Conservation (phyloP, 2,888 invertebrate genomes). For the Caenorhabditis drosophilae region DNA sequence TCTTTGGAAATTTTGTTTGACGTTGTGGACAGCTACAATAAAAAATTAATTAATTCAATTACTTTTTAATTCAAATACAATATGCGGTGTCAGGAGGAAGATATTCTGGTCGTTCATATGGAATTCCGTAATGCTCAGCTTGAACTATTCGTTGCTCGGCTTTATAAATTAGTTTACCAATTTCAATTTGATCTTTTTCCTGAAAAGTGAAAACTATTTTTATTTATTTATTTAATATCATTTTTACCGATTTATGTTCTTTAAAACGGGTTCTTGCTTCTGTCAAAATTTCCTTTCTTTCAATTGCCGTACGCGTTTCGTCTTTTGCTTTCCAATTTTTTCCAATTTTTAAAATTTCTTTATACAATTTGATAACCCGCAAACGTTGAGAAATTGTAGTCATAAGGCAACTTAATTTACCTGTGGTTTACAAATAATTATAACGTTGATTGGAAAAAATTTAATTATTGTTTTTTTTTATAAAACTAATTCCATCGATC, state of each 20-base stretch:
- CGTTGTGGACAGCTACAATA: constrained; percentile 19
- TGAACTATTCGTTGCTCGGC: constrained; percentile 56
- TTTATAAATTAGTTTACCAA: constrained; percentile 49
- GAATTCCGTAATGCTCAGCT: constrained; percentile 62
- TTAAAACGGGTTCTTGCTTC: constrained; percentile 53
- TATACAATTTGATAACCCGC: constrained; percentile 37
- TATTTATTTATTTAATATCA: not conserved
- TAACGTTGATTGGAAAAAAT: no score
- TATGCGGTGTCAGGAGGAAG: constrained; percentile 59
- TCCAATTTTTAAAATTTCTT: constrained; percentile 34
- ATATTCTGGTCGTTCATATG: constrained; percentile 61
- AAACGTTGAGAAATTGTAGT: constrained; percentile 26
- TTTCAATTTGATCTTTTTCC: constrained; percentile 44
- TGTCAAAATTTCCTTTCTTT: constrained; percentile 41
- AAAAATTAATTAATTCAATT: not conserved
- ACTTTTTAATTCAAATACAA: constrained; percentile 17
- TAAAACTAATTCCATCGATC: no score
- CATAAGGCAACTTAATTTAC: no score
- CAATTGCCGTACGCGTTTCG: constrained; percentile 38
- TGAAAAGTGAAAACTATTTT: constrained; percentile 3
- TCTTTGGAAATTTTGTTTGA: constrained; percentile 32
- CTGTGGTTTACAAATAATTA: no score
- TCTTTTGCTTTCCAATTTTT: constrained; percentile 50
- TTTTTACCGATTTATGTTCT: constrained; percentile 46
- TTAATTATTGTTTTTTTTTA: no score